Evolutionary conservation across 2,113 vertebrate species (phyloP).

Genomic region (Chaetura pelagica): DNA sequence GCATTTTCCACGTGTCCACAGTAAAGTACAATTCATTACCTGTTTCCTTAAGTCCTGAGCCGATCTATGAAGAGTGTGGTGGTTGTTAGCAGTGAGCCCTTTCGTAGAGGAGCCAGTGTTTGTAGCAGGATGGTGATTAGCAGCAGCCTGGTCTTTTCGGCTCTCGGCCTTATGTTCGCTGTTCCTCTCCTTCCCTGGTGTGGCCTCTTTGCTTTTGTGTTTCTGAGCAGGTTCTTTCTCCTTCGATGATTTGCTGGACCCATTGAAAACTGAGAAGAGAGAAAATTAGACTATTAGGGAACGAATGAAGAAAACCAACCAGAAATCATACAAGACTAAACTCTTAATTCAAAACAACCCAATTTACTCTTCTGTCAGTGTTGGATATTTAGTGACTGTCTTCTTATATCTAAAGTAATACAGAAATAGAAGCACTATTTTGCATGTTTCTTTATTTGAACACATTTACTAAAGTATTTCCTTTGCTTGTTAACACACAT

Average conservation of each 20-base stretch:
- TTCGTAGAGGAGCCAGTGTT: constrained; percentile 81
- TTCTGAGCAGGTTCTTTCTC: constrained; percentile 84
- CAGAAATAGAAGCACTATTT: background rate
- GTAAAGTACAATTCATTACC: constrained; percentile 71
- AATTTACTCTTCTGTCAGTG: background rate
- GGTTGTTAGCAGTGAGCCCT: constrained; percentile 82
- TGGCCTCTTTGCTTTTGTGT: constrained; percentile 85
- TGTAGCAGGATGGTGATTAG: constrained; percentile 70
- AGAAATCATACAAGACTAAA: background rate
- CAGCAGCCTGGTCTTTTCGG: constrained; percentile 81
- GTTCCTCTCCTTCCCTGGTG: constrained; percentile 89
- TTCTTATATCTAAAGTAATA: background rate
- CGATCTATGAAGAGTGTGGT: constrained; percentile 84
- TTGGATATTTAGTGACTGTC: background rate
- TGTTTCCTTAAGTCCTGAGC: constrained; percentile 95
- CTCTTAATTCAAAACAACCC: background rate
- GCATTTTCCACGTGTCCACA: background rate
- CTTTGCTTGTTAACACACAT: constrained; percentile 3
- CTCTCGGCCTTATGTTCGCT: constrained; percentile 85
- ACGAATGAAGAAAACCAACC: too few relatives aligned
- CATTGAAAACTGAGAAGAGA: constrained; percentile 86
- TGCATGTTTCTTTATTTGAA: background rate
- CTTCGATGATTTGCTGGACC: constrained; percentile 85
- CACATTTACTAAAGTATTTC: background rate
- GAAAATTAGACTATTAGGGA: background rate